Evolutionary conservation across 2,113 vertebrate genomes (phyloP).

Genomic region (Gobio gobio): DNA sequence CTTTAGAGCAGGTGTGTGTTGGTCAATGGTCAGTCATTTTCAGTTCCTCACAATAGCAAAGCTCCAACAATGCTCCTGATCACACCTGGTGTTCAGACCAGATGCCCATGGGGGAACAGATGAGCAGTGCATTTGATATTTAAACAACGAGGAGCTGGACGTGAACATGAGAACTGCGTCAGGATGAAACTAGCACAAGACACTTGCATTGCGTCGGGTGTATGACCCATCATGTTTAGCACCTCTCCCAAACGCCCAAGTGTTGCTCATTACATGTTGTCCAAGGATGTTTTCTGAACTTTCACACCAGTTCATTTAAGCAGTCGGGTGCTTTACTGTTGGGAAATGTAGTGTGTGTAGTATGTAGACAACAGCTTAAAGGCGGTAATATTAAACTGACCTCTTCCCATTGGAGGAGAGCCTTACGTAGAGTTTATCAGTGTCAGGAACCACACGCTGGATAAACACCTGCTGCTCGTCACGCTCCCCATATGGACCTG

Average conservation of each 20-base stretch:
- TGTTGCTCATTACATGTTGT: background rate
- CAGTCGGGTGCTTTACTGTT: background rate
- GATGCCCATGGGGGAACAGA: too few species aligned
- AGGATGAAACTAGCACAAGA: too few species aligned
- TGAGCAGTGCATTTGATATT: too few species aligned
- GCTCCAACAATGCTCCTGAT: too few species aligned
- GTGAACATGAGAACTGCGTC: too few species aligned
- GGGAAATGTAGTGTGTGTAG: background rate
- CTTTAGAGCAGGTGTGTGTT: too few species aligned
- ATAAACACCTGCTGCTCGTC: slow-evolving; percentile 93
- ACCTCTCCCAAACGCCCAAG: background rate
- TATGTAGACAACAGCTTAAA: background rate
- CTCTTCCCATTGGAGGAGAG: slow-evolving; percentile 91
- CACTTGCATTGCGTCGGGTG: too few species aligned
- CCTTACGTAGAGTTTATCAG: slow-evolving; percentile 85
- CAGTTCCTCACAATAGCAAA: too few species aligned
- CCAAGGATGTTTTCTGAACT: background rate
- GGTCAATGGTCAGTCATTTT: too few species aligned
- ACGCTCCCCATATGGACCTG: slow-evolving; percentile 88
- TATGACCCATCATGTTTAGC: background rate
- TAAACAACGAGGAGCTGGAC: too few species aligned
- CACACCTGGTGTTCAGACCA: too few species aligned
- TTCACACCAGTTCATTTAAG: background rate
- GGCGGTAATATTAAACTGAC: slow-evolving; percentile 64
- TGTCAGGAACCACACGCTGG: slow-evolving; percentile 89